These are phyloP conservation scores for Heliornis fulica DNA, from an alignment of 2,113 vertebrate species.

Conservation along the genomic window DNA sequence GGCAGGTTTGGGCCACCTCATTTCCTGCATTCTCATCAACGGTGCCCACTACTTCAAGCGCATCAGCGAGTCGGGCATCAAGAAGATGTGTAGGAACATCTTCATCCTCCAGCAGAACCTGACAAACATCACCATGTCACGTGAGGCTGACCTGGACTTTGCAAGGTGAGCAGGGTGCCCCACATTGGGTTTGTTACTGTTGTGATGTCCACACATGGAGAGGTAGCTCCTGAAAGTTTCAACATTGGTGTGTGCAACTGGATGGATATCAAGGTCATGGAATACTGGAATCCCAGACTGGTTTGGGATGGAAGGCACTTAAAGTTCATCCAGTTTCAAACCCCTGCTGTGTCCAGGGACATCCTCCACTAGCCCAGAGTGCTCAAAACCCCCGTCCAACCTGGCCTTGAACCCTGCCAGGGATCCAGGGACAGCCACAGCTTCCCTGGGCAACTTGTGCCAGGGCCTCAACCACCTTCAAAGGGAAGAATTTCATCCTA, in stretches of 20 bases:
- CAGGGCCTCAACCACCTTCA: too few species aligned
- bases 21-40: constrained; percentile 97
- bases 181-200: rapidly evolving
- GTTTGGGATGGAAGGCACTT: too few species aligned
- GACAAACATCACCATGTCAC: constrained; percentile 99
- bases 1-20: constrained; percentile 93
- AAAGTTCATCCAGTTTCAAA: too few species aligned
- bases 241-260: rapidly evolving
- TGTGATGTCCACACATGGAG: rapidly evolving
- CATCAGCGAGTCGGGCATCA: constrained; percentile 98
- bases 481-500: too few species aligned
- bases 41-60: constrained; percentile 98
- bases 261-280: too few species aligned
- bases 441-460: too few species aligned
- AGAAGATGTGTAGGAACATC: constrained; percentile 99
- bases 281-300: too few species aligned
- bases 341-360: too few species aligned
- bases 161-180: constrained; percentile 80
- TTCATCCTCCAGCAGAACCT: constrained; percentile 98
- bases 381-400: too few species aligned
- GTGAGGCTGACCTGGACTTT: constrained; percentile 95
- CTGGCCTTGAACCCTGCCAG: too few species aligned
- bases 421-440: too few species aligned
- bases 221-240: background rate
- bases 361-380: too few species aligned